These are phyloP conservation scores for Chrysodeixis includens DNA, from an alignment of 2,888 invertebrate genomes.

Conservation along the genomic window DNA sequence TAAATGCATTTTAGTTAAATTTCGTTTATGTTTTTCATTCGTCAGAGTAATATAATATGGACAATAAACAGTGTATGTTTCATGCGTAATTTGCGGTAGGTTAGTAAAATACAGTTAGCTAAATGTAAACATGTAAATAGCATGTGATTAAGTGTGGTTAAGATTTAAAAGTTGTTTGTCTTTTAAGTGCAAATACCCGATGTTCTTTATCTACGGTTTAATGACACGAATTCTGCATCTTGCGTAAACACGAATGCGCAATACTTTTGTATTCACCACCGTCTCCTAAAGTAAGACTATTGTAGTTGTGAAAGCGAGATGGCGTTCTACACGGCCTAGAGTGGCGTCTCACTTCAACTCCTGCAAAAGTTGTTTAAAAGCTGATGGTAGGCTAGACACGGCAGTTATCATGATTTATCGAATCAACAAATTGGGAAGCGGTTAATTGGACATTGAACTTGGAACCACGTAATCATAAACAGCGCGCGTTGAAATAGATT, in stretches of 20 bases:
- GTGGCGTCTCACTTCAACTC: too few relatives aligned
- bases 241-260: conserved; percentile 15
- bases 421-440: conserved; percentile 28
- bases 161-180: not conserved
- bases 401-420: conserved; percentile 3
- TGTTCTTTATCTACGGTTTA: conserved; percentile 35
- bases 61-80: not conserved
- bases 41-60: not conserved
- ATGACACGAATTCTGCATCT: conserved; percentile 17
- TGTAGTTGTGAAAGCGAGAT: too few relatives aligned
- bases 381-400: conserved; percentile 9
- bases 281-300: too few relatives aligned
- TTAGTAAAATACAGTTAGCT: not conserved
- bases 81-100: not conserved
- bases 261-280: conserved; percentile 6
- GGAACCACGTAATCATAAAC: conserved; percentile 21
- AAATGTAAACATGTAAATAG: conserved; percentile 4
- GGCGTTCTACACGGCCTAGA: too few relatives aligned
- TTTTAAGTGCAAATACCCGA: conserved; percentile 26
- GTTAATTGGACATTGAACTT: conserved; percentile 32
- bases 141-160: not conserved
- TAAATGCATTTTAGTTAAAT: too few relatives aligned
- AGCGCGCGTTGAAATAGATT: too few relatives aligned
- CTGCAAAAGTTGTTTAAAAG: too few relatives aligned
- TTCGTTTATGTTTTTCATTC: too few relatives aligned